These are phyloP conservation scores for Amphiprion clarkii DNA, from an alignment of 2,797 vertebrate species.

Conservation along the genomic window DNA sequence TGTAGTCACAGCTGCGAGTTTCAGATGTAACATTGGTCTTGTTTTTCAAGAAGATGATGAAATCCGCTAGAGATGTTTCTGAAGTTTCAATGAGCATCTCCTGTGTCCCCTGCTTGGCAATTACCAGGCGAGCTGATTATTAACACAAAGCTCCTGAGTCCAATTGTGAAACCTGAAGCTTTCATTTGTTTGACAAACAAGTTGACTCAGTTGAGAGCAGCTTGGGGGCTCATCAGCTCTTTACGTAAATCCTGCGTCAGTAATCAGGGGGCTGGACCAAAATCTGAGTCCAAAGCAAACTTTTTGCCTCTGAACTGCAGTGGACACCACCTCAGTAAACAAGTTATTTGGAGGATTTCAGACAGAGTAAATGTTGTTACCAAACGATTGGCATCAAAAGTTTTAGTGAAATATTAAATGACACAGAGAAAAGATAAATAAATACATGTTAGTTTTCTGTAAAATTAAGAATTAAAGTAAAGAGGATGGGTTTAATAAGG, in stretches of 20 bases:
- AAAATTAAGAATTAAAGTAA: no score
- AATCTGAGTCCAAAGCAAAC: constrained; percentile 59
- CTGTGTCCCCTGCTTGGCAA: constrained; percentile 49
- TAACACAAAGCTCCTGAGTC: constrained; percentile 68
- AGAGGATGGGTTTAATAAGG: no score
- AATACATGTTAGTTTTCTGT: no score
- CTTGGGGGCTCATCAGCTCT: constrained; percentile 42
- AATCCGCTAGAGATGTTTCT: constrained; percentile 16
- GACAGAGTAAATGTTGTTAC: not conserved
- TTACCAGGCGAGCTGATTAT: constrained; percentile 76
- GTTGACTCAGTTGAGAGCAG: constrained; percentile 52
- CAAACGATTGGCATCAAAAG: constrained; percentile 1
- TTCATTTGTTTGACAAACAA: constrained; percentile 77
- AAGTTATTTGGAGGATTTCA: constrained; percentile 9
- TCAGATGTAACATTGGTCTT: not conserved
- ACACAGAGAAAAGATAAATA: not conserved
- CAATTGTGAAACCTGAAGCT: constrained; percentile 71
- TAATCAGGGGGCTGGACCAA: constrained; percentile 44
- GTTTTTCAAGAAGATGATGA: constrained; percentile 29
- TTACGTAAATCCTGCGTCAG: constrained; percentile 74
- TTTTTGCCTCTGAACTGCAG: constrained; percentile 24
- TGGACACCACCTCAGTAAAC: constrained; percentile 16
- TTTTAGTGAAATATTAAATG: constrained; percentile 20
- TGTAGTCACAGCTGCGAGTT: not conserved
- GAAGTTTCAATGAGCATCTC: not conserved